A percentile compares a stretch with the other conserved stretches of the same genome.
These are phyloP conservation scores for Axea sp. DNA, from an alignment of 2,888 invertebrate species.

Conservation along the genomic window DNA sequence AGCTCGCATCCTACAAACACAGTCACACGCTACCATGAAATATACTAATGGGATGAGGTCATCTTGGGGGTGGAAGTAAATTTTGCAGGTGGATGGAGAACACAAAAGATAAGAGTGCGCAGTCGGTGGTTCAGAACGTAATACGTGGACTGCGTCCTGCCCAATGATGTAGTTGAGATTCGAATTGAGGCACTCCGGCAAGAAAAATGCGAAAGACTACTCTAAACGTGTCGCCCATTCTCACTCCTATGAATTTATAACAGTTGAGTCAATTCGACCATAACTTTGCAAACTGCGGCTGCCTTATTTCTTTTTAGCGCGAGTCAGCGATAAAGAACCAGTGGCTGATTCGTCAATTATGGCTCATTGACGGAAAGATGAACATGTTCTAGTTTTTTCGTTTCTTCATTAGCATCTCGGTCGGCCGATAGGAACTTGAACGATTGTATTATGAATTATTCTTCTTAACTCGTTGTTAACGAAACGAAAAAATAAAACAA, in stretches of 20 bases:
- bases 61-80: constrained; percentile 71
- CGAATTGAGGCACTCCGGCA: constrained; percentile 53
- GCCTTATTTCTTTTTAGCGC: no score
- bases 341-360: no score
- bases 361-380: no score
- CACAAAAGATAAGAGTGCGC: constrained; percentile 71
- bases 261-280: constrained; percentile 15
- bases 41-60: constrained; percentile 76
- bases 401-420: no score
- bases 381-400: no score
- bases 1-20: constrained; percentile 67
- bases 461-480: no score
- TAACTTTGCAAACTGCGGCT: constrained; percentile 11
- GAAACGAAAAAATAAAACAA: no score
- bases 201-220: constrained; percentile 53
- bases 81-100: constrained; percentile 72
- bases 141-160: constrained; percentile 65
- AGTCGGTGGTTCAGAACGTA: constrained; percentile 63
- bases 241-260: constrained; percentile 33
- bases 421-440: no score
- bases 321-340: no score
- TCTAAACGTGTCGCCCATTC: constrained; percentile 41
- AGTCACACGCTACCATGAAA: constrained; percentile 72
- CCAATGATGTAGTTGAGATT: constrained; percentile 60
- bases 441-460: no score